These are phyloP conservation scores for Pelosia muscerda DNA, from an alignment of 2,888 invertebrate genomes.

Conservation along the genomic window DNA sequence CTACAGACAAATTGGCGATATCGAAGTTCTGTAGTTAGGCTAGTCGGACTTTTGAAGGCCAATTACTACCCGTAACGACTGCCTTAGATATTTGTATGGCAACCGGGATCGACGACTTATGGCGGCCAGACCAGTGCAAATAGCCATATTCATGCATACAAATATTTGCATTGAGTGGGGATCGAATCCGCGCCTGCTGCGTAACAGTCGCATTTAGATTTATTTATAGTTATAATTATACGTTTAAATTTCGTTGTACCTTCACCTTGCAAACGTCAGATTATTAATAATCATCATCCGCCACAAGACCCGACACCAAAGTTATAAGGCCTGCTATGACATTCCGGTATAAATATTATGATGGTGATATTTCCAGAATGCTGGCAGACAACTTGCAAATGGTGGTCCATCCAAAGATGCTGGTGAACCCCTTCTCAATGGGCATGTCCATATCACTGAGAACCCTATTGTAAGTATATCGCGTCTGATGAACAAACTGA, in stretches of 20 bases:
- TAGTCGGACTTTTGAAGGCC: too few species aligned
- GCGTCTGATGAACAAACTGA: not conserved
- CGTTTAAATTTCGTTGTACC: not conserved
- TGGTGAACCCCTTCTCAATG: constrained; percentile 85
- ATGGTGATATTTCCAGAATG: constrained; percentile 54
- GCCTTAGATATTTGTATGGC: too few species aligned
- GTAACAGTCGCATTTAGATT: too few species aligned
- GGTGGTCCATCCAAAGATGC: constrained; percentile 73
- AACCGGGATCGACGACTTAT: too few species aligned
- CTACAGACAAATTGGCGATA: too few species aligned
- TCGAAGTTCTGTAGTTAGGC: too few species aligned
- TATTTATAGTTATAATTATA: too few species aligned
- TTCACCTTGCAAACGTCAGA: constrained; percentile 1
- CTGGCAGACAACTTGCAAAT: constrained; percentile 74
- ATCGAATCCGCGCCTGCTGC: too few species aligned
- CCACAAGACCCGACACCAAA: not conserved
- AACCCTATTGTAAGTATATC: constrained; percentile 88
- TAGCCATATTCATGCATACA: too few species aligned
- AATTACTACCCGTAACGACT: too few species aligned
- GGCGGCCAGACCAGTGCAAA: too few species aligned
- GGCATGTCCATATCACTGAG: constrained; percentile 89
- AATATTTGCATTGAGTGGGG: too few species aligned
- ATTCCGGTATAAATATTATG: not conserved
- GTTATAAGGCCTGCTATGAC: not conserved
- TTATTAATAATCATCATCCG: not conserved